Conservation (phyloP, 2,888 invertebrate species). For the Noctua fimbriata region DNA sequence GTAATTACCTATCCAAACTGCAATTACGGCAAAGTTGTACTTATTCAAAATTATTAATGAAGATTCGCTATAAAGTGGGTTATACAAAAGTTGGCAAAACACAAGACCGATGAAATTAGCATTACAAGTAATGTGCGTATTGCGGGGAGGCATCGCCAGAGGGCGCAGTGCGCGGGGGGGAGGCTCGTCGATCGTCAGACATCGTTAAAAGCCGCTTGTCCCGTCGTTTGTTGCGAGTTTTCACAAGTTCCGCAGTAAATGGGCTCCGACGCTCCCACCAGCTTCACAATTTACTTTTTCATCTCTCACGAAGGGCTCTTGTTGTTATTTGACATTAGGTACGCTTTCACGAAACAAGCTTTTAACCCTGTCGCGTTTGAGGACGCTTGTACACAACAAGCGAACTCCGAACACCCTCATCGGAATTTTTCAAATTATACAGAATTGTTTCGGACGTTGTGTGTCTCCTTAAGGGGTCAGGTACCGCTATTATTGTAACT, state of each 20-base stretch:
- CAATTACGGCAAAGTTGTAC: conserved; percentile 21
- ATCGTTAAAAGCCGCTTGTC: conserved; percentile 70
- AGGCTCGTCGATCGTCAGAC: conserved; percentile 55
- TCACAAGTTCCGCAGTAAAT: conserved; percentile 67
- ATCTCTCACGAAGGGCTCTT: conserved; percentile 67
- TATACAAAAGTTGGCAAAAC: conserved; percentile 35
- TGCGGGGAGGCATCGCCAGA: conserved; percentile 3
- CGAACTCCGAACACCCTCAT: conserved; percentile 68
- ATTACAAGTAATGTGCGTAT: conserved; percentile 59
- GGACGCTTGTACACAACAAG: conserved; percentile 67
- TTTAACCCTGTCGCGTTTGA: conserved; percentile 70
- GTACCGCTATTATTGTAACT: conserved; percentile 56
- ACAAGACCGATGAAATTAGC: conserved; percentile 48
- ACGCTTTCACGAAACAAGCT: conserved; percentile 71
- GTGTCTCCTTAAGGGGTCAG: conserved; percentile 48
- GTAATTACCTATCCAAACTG: conserved; percentile 33
- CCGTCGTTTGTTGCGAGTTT: conserved; percentile 66
- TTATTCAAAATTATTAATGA: conserved; percentile 36
- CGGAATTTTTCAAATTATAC: conserved; percentile 69
- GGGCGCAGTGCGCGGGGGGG: conserved; percentile 6
- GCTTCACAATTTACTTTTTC: conserved; percentile 75
- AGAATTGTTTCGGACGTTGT: conserved; percentile 70
- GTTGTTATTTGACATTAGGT: conserved; percentile 74
- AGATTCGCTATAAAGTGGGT: conserved; percentile 27
- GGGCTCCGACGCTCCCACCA: conserved; percentile 56